A percentile compares a stretch with the other conserved stretches of the same genome.
phyloP scores from a whole-genome alignment of 2,888 invertebrate genomes.

The Drosophila koepferae region DNA sequence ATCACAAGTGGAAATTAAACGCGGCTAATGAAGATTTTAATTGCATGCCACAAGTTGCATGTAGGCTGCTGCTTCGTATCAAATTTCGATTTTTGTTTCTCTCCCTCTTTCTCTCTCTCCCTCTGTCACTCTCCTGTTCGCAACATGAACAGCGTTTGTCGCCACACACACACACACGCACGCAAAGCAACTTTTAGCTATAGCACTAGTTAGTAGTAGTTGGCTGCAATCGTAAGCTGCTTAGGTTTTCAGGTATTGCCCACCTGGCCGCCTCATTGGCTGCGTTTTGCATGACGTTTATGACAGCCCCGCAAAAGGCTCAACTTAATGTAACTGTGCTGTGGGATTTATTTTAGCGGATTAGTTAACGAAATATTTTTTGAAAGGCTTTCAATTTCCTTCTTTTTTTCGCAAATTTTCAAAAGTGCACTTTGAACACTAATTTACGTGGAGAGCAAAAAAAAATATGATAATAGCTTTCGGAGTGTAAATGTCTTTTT shows the following conservation, averaged over 20 bases:
- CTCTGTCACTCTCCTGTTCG: constrained; percentile 18
- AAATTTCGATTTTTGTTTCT: background rate
- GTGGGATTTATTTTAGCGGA: constrained; percentile 43
- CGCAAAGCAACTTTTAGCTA: constrained; percentile 48
- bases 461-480: background rate
- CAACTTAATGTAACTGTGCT: constrained; percentile 23
- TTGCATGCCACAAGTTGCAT: constrained; percentile 75
- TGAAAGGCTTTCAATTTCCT: constrained; percentile 6
- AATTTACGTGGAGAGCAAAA: constrained; percentile 5
- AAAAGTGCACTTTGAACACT: constrained; percentile 32
- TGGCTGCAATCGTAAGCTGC: constrained; percentile 48
- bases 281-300: constrained; percentile 39
- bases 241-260: constrained; percentile 49
- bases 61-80: constrained; percentile 53
- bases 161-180: constrained; percentile 64
- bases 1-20: constrained; percentile 82
- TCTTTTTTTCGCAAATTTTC: constrained; percentile 26
- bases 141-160: constrained; percentile 65
- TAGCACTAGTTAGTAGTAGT: constrained; percentile 11
- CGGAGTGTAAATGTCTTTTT: background rate
- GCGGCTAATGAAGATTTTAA: constrained; percentile 82
- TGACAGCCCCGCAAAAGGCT: constrained; percentile 43
- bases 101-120: background rate
- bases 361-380: constrained; percentile 33
- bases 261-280: constrained; percentile 41